Conservation (phyloP, 2,888 invertebrate genomes). For the Sthenelais limicola region DNA sequence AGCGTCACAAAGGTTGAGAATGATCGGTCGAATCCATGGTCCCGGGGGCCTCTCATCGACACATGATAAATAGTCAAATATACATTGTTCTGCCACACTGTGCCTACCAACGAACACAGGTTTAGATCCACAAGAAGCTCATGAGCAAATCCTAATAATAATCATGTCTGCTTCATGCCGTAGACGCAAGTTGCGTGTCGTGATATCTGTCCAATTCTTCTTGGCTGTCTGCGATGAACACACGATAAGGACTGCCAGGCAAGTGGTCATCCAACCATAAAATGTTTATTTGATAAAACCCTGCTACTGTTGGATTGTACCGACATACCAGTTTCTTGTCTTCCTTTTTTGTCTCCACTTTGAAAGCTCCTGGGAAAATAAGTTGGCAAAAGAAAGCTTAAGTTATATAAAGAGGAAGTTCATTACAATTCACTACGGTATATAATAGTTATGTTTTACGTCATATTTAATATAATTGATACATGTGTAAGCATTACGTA, state of each 20-base stretch:
- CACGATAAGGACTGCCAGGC: conserved; percentile 33
- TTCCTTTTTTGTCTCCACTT: conserved; percentile 24
- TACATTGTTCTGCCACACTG: no score
- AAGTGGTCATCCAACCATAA: conserved; percentile 39
- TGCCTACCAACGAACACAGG: no score
- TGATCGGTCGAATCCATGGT: no score
- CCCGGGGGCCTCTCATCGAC: no score
- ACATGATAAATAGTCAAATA: no score
- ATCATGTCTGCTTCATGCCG: no score
- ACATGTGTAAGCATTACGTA: no score
- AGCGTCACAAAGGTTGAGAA: no score
- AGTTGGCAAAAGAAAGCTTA: background rate
- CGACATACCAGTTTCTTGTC: conserved; percentile 6
- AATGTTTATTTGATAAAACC: conserved; percentile 29
- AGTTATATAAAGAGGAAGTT: background rate
- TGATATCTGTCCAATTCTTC: background rate
- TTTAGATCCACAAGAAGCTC: no score
- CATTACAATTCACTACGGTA: background rate
- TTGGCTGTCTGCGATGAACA: background rate
- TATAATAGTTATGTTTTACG: background rate
- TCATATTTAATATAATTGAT: background rate
- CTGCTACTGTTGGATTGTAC: conserved; percentile 19
- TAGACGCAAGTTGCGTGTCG: background rate
- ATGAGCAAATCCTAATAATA: no score
- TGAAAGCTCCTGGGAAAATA: conserved; percentile 28